Base-by-base conservation (phyloP, 2,888 invertebrate genomes). In the Eupithecia centaureata region DNA sequence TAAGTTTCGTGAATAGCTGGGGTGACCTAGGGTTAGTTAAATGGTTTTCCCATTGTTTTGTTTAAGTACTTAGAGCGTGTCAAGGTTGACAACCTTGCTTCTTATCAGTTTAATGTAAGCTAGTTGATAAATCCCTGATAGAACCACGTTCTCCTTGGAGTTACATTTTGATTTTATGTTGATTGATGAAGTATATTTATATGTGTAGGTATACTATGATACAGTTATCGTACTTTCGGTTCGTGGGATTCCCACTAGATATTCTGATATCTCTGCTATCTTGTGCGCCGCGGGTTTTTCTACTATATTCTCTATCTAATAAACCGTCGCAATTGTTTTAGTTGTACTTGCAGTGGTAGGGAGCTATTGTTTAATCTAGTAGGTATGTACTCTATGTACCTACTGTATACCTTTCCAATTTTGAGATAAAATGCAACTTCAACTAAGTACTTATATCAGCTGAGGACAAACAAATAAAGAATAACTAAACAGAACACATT, bases 201-300 rank as follows among this genome's bases (percentile, higher is more conserved):
- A n/a, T 56, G 27, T 56, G 54, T 18, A 28, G 8, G 28, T 28
- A 28, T n/a, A n/a, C n/a, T n/a, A n/a, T 47, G 47, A 47, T 47
- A 2, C 18, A n/a, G 10, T 56, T 56, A 10, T 56, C 28, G 15
- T n/a, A 56, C 10, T 12, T 68, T 65, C 60, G 58, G 42, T 52
- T 59, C 58, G 47, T 35, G 63, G 73, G 65, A 64, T 73, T 73
- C 69, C 72, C 79, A 66, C 74, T 47, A 47, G 42, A 42, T 47
- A 22, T 47, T 47, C 47, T 79, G 87, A 87, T 87, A 87, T 76
- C 71, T 8, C 54, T 18, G n/a, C 66, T 83, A 82, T 77, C 80
- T 75, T 68, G 68, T 77, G 73, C 78, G 77, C 76, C 68, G 74
- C 63, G 82, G 86, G 81, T 83, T 86, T 87, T 81, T 78, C 64